Percentiles rank a stretch among this genome's conserved stretches.
phyloP scores from a whole-genome alignment of 2,888 invertebrate genomes.

The Panorpa germanica region DNA sequence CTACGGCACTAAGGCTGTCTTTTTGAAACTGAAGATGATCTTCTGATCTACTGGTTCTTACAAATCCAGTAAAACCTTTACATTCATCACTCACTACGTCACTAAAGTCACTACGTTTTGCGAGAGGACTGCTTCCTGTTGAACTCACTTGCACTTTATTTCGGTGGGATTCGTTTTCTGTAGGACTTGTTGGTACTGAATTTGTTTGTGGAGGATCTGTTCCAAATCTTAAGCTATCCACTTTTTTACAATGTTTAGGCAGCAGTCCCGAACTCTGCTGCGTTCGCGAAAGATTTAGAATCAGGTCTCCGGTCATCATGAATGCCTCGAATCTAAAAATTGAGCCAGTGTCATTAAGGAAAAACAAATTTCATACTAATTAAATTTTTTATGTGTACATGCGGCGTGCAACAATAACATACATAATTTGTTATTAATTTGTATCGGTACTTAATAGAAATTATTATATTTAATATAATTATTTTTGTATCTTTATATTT shows the following conservation, averaged over 20 bases:
- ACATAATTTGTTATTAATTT: too few species aligned
- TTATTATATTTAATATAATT: too few species aligned
- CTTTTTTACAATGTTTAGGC: conserved; percentile 28
- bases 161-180: conserved; percentile 31
- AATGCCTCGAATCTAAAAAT: conserved; percentile 89
- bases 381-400: too few species aligned
- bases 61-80: conserved; percentile 40
- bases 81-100: conserved; percentile 26
- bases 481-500: too few species aligned
- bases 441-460: too few species aligned
- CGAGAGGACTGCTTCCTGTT: conserved; percentile 5
- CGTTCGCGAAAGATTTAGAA: conserved; percentile 76
- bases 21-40: conserved; percentile 63
- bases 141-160: conserved; percentile 18
- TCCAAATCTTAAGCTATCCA: conserved; percentile 16
- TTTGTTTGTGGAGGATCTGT: conserved; percentile 19
- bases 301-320: conserved; percentile 96
- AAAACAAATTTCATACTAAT: too few species aligned
- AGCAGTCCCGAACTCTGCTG: conserved; percentile 44
- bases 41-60: conserved; percentile 79
- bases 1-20: conserved; percentile 56
- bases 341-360: too few species aligned
- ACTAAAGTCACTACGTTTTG: too few species aligned
- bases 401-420: too few species aligned
- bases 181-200: conserved; percentile 53